phyloP scores from a whole-genome alignment of 2,113 vertebrate species.

The Gallinago undulata region DNA sequence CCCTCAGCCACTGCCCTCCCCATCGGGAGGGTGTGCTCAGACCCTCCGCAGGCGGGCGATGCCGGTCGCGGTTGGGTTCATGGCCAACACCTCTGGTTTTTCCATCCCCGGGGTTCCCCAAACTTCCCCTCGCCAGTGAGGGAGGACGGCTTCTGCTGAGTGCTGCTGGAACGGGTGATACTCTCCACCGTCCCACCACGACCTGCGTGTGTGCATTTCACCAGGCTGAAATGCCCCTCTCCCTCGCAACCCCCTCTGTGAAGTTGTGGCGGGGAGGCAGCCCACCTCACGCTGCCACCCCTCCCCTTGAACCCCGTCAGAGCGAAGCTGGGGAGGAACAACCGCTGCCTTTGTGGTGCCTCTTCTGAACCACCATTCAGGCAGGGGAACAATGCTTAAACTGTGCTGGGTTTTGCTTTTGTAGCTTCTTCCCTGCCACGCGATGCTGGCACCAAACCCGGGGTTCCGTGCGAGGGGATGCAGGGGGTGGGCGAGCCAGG shows the following conservation, averaged over 20 bases:
- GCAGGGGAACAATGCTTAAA: background rate
- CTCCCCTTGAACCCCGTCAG: background rate
- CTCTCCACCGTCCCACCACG: background rate
- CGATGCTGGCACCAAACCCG: background rate
- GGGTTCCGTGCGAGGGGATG: rapidly evolving
- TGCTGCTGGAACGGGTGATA: background rate
- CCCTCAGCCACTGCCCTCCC: background rate
- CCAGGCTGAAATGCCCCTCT: background rate
- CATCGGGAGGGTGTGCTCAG: background rate
- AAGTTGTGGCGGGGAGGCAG: background rate
- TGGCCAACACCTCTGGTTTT: background rate
- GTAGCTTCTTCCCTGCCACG: background rate
- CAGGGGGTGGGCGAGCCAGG: background rate
- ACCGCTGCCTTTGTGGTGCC: background rate
- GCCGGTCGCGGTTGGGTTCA: rapidly evolving
- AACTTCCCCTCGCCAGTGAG: rapidly evolving
- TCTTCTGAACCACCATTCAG: slow-evolving; percentile 4
- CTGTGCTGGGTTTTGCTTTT: background rate
- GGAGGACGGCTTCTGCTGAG: background rate
- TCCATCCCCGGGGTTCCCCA: background rate
- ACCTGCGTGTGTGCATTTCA: rapidly evolving
- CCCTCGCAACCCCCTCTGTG: background rate
- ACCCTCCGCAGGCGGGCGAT: background rate
- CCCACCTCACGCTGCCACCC: background rate
- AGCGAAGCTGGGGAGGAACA: background rate